Conservation (phyloP, 2,797 vertebrate genomes). For the Otolemur crassicaudatus region DNA sequence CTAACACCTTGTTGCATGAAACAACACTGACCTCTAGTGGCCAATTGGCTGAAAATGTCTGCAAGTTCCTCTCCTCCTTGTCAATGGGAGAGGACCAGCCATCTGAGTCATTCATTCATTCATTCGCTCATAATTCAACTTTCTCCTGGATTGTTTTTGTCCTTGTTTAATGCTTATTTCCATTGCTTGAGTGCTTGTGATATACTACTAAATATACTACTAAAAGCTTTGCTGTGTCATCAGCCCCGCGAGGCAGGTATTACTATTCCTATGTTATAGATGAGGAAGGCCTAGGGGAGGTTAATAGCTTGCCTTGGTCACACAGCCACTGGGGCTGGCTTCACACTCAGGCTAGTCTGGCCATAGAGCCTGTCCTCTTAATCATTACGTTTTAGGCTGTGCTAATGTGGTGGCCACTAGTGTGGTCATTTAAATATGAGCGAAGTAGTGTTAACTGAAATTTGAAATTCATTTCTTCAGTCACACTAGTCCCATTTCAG, state of each 20-base stretch:
- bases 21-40: conserved; percentile 85
- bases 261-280: not conserved
- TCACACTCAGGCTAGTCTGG: not conserved
- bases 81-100: not conserved
- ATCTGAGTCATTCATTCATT: not conserved
- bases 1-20: not conserved
- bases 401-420: not conserved
- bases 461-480: not conserved
- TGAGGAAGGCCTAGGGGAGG: not conserved
- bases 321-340: not conserved
- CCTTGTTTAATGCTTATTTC: not conserved
- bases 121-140: not conserved
- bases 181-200: not conserved
- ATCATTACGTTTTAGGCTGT: not conserved
- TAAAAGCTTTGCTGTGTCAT: not conserved
- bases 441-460: not conserved
- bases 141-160: not conserved
- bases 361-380: not conserved
- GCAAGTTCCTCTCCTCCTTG: not conserved
- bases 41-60: conserved; percentile 52
- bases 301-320: not conserved
- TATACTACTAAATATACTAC: not conserved
- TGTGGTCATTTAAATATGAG: not conserved
- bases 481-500: too few species aligned
- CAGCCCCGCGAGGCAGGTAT: not conserved